Evolutionary conservation across 2,113 vertebrate genomes (phyloP).

Genomic region (Colius striatus): DNA sequence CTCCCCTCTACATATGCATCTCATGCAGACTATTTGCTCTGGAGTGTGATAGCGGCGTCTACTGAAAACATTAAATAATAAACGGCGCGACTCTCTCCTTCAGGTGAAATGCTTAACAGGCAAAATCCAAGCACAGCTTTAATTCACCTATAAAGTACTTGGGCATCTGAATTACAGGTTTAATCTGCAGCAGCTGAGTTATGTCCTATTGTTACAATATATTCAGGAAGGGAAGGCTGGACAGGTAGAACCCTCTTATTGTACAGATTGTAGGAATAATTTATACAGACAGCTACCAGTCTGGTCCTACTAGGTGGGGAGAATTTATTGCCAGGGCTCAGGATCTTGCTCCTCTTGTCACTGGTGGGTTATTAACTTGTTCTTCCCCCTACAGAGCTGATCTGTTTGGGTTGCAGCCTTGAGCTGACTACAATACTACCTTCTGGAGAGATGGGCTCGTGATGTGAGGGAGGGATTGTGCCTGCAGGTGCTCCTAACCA

Average conservation of each 20-base stretch:
- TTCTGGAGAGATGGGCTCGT: neutral
- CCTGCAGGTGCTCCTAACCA: neutral
- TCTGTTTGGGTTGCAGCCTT: neutral
- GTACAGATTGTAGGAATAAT: neutral
- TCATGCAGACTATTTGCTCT: conserved; percentile 32
- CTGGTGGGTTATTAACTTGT: neutral
- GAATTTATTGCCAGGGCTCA: conserved; percentile 29
- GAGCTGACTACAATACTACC: neutral
- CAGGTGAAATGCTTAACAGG: conserved; percentile 36
- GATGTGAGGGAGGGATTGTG: neutral
- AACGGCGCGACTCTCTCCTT: conserved; percentile 32
- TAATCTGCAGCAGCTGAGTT: conserved; percentile 56
- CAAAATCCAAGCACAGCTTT: conserved; percentile 28
- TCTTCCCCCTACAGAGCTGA: neutral
- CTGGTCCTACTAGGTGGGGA: neutral
- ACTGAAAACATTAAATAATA: conserved; percentile 36
- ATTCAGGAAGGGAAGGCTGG: neutral
- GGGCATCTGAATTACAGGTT: conserved; percentile 44
- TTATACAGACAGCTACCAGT: conserved; percentile 33
- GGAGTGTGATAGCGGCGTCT: neutral
- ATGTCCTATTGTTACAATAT: conserved; percentile 25
- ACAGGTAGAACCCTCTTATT: conserved; percentile 17
- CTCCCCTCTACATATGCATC: neutral
- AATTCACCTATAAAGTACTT: conserved; percentile 43
- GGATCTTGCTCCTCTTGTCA: neutral